These are phyloP conservation scores for Atta colombica DNA, from an alignment of 1,140 invertebrate genomes.

Conservation along the genomic window DNA sequence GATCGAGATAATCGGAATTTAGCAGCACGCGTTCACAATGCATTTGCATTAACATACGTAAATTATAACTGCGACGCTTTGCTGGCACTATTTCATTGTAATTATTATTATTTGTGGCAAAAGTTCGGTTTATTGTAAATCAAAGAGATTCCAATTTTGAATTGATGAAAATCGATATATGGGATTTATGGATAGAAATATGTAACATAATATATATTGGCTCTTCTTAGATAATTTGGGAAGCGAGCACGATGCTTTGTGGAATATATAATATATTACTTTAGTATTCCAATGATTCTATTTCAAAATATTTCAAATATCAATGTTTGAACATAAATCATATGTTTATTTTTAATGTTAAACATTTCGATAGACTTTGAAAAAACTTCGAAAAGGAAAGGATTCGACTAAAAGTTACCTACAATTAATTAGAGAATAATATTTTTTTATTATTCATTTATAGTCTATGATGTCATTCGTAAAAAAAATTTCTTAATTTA, in stretches of 20 bases:
- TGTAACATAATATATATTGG: neutral
- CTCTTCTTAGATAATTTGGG: neutral
- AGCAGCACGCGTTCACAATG: neutral
- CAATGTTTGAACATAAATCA: neutral
- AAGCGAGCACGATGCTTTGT: neutral
- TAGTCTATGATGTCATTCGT: neutral
- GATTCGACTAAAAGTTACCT: neutral
- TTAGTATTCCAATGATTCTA: neutral
- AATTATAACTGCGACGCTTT: neutral
- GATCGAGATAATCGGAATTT: slow-evolving; percentile 35
- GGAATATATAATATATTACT: neutral
- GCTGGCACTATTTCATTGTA: slow-evolving; percentile 23
- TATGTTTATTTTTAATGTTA: neutral
- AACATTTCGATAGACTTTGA: neutral
- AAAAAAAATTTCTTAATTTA: neutral
- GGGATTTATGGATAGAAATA: neutral
- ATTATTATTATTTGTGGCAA: slow-evolving; percentile 2
- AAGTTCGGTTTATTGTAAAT: neutral
- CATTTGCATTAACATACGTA: slow-evolving; percentile 27
- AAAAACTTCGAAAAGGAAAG: neutral
- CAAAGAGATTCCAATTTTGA: slow-evolving; percentile 15
- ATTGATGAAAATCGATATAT: slow-evolving; percentile 20
- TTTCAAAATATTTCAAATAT: neutral
- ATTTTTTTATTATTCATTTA: neutral
- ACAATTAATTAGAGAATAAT: neutral